A percentile compares a stretch with the other conserved stretches of the same genome.
phyloP scores from a whole-genome alignment of 1,140 invertebrate species.

The Uloborus diversus region DNA sequence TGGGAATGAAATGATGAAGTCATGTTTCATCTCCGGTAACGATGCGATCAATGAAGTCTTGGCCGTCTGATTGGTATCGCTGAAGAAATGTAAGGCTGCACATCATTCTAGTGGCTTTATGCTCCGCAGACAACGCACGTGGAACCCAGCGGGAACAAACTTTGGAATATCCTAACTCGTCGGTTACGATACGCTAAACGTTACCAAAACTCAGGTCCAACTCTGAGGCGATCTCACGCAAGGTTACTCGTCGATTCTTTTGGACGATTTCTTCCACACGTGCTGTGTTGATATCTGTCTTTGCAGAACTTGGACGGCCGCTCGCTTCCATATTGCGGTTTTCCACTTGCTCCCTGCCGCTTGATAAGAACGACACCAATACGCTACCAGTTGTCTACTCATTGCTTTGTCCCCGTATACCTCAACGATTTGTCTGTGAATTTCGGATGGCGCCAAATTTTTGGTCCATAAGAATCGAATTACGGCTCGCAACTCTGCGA shows the following conservation, averaged over 20 bases:
- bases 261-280: slow-evolving; percentile 2
- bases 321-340: not conserved
- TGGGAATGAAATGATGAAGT: slow-evolving; percentile 9
- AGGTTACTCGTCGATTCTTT: not conserved
- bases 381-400: slow-evolving; percentile 3
- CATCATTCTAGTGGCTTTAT: slow-evolving; percentile 14
- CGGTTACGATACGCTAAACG: not conserved
- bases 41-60: slow-evolving; percentile 15
- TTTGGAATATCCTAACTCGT: not conserved
- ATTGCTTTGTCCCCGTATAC: slow-evolving; percentile 8
- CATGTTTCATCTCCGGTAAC: slow-evolving; percentile 13
- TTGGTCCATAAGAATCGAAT: not conserved
- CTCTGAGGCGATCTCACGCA: not conserved
- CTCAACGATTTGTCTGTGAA: slow-evolving; percentile 8
- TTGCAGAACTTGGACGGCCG: slow-evolving; percentile 11
- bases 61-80: slow-evolving; percentile 14
- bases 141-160: not conserved
- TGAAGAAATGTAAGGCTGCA: slow-evolving; percentile 29
- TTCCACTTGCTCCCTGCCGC: not conserved
- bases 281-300: not conserved
- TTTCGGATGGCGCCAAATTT: not conserved
- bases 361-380: not conserved
- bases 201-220: not conserved
- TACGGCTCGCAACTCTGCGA: not conserved
- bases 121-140: slow-evolving; percentile 6